A percentile compares a stretch with the other conserved stretches of the same genome.
These are phyloP conservation scores for Sphecodes monilicornis DNA, from an alignment of 2,888 invertebrate genomes.

Conservation along the genomic window DNA sequence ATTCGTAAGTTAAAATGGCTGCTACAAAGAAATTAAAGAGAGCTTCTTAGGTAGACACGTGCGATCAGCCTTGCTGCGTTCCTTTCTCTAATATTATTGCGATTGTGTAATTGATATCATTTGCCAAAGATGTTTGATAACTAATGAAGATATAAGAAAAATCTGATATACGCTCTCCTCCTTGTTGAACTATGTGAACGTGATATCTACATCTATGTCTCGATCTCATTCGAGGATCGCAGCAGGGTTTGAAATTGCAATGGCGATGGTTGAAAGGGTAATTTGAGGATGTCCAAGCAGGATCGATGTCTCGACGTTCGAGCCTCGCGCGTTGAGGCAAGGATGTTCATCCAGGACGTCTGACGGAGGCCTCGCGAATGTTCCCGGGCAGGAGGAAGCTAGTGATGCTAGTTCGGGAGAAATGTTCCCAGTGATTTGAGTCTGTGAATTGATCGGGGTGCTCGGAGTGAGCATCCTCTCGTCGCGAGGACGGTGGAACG, in stretches of 20 bases:
- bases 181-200: too few relatives aligned
- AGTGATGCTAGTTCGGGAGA: constrained; percentile 26
- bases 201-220: not conserved
- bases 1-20: too few relatives aligned
- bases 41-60: not conserved
- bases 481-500: not conserved
- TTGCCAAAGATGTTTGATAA: not conserved
- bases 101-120: not conserved
- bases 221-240: not conserved
- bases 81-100: not conserved
- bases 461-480: not conserved
- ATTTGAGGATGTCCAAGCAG: not conserved
- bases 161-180: too few relatives aligned
- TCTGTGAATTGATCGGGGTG: constrained; percentile 23
- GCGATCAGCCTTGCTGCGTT: not conserved
- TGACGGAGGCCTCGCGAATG: not conserved
- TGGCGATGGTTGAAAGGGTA: not conserved
- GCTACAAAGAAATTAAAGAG: too few relatives aligned
- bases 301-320: constrained; percentile 51
- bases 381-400: not conserved
- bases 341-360: constrained; percentile 4
- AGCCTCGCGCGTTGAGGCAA: not conserved
- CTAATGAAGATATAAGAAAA: not conserved
- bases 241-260: not conserved
- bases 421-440: constrained; percentile 39